Conservation (phyloP, 2,888 invertebrate genomes). For the Nebria brevicollis region DNA sequence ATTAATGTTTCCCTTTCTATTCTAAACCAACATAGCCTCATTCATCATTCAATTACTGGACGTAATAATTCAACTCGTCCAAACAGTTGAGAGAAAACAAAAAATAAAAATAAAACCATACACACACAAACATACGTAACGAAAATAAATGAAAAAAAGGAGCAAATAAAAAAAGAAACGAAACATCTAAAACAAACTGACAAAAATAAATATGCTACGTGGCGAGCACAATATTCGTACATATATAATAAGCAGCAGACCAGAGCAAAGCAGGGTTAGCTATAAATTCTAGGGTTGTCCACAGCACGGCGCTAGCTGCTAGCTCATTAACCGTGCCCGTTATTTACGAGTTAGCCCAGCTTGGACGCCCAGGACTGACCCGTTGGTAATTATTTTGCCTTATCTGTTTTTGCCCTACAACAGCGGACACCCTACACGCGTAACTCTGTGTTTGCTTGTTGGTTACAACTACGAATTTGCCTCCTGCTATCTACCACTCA, state of each 20-base stretch:
- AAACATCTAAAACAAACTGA: conserved; percentile 14
- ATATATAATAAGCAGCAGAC: conserved; percentile 7
- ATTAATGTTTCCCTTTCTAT: conserved; percentile 15
- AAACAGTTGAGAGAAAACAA: conserved; percentile 6
- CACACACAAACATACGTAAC: neutral
- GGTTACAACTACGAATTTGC: neutral
- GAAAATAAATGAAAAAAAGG: conserved; percentile 6
- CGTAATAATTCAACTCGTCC: conserved; percentile 17
- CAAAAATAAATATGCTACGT: conserved; percentile 18
- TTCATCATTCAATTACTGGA: conserved; percentile 21
- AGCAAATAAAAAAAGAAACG: neutral
- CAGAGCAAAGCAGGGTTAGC: conserved; percentile 22
- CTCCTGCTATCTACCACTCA: neutral
- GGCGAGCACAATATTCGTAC: conserved; percentile 16
- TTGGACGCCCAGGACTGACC: conserved; percentile 11
- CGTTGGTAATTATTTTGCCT: conserved; percentile 56
- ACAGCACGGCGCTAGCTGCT: conserved; percentile 50
- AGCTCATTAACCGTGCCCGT: conserved; percentile 56
- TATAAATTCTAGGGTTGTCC: conserved; percentile 58
- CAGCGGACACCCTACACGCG: conserved; percentile 10
- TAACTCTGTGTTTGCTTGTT: neutral
- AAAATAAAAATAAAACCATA: neutral
- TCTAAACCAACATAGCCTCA: conserved; percentile 5
- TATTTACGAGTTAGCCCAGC: conserved; percentile 54
- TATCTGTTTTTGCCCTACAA: conserved; percentile 50